These are phyloP conservation scores for Ridgeia piscesae DNA, from an alignment of 1,140 invertebrate genomes.

Conservation along the genomic window DNA sequence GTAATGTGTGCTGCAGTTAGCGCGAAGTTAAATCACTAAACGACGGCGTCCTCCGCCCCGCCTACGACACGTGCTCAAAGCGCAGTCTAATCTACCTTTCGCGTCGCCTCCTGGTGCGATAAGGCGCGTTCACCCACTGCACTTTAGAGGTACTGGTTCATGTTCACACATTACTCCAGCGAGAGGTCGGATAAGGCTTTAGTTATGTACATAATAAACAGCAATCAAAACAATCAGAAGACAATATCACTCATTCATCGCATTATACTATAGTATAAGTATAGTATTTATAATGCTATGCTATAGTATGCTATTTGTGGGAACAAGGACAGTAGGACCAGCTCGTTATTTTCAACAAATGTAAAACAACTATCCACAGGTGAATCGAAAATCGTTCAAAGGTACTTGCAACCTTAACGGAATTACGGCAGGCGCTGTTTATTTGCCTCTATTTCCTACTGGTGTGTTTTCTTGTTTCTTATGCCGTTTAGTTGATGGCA, in stretches of 20 bases:
- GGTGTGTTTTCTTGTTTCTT: background rate
- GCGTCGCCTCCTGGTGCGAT: background rate
- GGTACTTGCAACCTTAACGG: background rate
- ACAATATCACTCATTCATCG: background rate
- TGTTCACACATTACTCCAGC: too few species aligned
- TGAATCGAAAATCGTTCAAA: background rate
- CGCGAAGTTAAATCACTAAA: background rate
- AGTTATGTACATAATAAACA: too few species aligned
- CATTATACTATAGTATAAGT: too few species aligned
- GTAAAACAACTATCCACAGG: too few species aligned
- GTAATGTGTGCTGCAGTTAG: background rate
- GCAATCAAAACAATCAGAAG: background rate
- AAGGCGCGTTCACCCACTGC: too few species aligned
- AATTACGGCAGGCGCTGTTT: background rate
- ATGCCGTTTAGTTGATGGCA: background rate
- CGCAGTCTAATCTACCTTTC: background rate
- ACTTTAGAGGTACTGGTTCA: too few species aligned
- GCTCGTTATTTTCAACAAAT: too few species aligned
- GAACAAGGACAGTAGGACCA: too few species aligned
- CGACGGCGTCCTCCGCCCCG: background rate
- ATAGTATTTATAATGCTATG: too few species aligned
- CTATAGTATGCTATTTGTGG: too few species aligned
- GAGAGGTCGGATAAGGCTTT: too few species aligned
- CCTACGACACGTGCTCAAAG: background rate
- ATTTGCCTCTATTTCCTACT: background rate